Percentiles rank a stretch among this genome's conserved stretches.
Conservation (phyloP, 2,797 vertebrate genomes). For the Vipera ursinii region DNA sequence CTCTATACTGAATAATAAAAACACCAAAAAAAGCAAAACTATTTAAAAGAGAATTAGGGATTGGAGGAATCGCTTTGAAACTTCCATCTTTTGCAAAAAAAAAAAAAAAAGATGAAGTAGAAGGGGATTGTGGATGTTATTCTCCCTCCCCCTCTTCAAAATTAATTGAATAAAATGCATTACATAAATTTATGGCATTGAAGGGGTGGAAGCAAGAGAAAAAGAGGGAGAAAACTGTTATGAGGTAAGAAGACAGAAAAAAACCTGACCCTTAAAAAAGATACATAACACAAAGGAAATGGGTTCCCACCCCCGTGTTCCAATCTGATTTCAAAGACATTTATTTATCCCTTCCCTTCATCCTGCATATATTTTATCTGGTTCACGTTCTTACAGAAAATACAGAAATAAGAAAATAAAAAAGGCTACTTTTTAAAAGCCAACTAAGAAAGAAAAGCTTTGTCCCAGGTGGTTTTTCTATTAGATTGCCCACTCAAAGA, state of each 20-base stretch:
- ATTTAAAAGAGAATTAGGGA: constrained; percentile 3
- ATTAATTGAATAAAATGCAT: neutral
- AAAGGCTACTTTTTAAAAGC: constrained; percentile 13
- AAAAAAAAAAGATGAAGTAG: neutral
- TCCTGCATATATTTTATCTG: constrained; percentile 28
- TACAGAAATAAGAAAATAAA: constrained; percentile 41
- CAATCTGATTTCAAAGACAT: constrained; percentile 19
- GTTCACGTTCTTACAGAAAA: neutral
- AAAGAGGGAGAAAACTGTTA: neutral
- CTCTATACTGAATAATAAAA: neutral
- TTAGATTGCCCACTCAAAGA: constrained; percentile 56
- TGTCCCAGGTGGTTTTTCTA: constrained; percentile 78
- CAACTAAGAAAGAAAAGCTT: constrained; percentile 44
- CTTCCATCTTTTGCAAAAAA: constrained; percentile 3
- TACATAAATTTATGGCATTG: neutral
- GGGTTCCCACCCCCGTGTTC: neutral
- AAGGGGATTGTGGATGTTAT: neutral
- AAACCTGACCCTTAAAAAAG: constrained; percentile 27
- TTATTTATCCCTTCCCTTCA: constrained; percentile 20
- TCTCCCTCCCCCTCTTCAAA: neutral
- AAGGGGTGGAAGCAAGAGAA: neutral
- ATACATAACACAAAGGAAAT: constrained; percentile 28
- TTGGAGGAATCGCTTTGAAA: constrained; percentile 21
- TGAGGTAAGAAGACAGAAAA: constrained; percentile 4
- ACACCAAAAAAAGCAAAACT: neutral